Evolutionary conservation across 2,888 invertebrate species (phyloP), one percentile per base, ranked within the genome.

Genomic region (Nephrotoma flavescens): DNA sequence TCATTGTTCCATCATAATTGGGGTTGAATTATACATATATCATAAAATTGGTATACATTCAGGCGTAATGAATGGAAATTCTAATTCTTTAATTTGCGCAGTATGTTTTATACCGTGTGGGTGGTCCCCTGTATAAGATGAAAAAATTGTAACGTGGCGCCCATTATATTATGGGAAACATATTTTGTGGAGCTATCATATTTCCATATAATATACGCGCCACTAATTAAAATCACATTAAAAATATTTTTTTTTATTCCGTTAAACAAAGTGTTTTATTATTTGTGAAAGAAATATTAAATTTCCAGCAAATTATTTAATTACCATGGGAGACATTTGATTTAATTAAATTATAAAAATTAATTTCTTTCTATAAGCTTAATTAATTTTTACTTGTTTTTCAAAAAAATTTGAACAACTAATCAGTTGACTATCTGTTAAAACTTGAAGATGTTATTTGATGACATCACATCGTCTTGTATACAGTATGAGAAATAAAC

Each of bases 1-100:
- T 84, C 41, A 42, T 84, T 84, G 84, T 84, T 84, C 42, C 42
- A 15, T 84, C 84, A 84, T 84, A 84, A 84, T 84, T 84, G 84
- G 84, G 84, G 84, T 84, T 84, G 84, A 84, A 84, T 84, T 42
- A 42, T 6, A n/a, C n/a, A n/a, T n/a, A 42, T 84, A 52, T 15
- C n/a, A 52, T 52, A 52, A 52, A 52, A 52, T 52, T 52, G 15
- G 52, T 52, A 52, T 15, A 52, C 52, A 52, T 52, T 52, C 52
- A 15, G 52, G 52, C 52, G 52, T 31, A 31, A 71, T 31, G 71
- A 31, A 44, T 71, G 71, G 71, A 71, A 71, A 71, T 9, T 19
- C 31, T 71, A 71, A 71, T 71, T 71, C 31, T 19, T 71, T 71
- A 71, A 71, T 71, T 71, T 71, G 31, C 31, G 71, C 71, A 71